phyloP scores from a whole-genome alignment of 2,888 invertebrate genomes.

The Drosophila putrida region DNA sequence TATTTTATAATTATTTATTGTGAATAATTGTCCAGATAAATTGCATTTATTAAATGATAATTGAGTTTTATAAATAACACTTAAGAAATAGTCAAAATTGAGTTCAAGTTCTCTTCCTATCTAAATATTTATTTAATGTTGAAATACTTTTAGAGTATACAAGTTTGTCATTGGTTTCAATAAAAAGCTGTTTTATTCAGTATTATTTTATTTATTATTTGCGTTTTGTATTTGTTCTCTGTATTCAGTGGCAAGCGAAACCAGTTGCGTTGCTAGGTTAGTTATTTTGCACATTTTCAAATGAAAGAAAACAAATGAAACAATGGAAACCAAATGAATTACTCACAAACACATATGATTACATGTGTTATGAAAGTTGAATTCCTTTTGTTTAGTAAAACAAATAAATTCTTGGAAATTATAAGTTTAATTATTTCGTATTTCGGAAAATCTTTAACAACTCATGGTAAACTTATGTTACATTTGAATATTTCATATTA shows the following conservation, averaged over 20 bases:
- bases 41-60: neutral
- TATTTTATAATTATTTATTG: neutral
- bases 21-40: neutral
- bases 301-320: neutral
- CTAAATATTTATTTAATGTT: too few relatives aligned
- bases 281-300: constrained; percentile 10
- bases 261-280: constrained; percentile 13
- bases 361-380: neutral
- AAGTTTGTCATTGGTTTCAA: neutral
- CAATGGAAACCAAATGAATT: neutral
- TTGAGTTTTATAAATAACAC: neutral
- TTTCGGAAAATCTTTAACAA: neutral
- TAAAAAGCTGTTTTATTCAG: neutral
- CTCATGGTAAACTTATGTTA: too few relatives aligned
- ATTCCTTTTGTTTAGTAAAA: neutral
- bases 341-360: constrained; percentile 1
- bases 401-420: neutral
- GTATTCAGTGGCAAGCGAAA: constrained; percentile 6
- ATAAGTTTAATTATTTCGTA: neutral
- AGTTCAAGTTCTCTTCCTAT: neutral
- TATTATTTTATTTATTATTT: too few relatives aligned
- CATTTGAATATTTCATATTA: too few relatives aligned
- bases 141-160: neutral
- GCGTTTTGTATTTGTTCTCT: neutral
- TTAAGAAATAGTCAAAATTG: neutral